Evolutionary conservation across 2,113 vertebrate species (phyloP).

Genomic region (Chrysochloris asiatica): DNA sequence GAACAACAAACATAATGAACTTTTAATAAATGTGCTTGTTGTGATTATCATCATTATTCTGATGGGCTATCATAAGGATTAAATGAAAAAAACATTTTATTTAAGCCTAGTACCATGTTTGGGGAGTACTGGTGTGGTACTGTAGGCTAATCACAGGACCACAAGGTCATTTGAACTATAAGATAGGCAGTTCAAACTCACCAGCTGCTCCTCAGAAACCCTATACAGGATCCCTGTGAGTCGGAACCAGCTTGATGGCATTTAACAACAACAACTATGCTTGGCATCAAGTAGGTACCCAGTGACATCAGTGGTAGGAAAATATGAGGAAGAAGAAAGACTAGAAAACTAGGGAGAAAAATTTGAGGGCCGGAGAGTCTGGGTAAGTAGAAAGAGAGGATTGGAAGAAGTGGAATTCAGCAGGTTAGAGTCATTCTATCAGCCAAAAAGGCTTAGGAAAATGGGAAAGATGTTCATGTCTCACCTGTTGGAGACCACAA

Average conservation of each 20-base stretch:
- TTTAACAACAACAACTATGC: neutral
- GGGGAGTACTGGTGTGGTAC: too few relatives aligned
- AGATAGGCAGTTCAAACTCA: too few relatives aligned
- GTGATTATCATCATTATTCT: neutral
- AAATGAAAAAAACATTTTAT: neutral
- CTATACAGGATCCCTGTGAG: too few relatives aligned
- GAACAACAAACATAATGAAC: neutral
- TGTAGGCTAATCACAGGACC: too few relatives aligned
- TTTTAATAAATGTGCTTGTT: neutral
- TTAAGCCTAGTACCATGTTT: too few relatives aligned
- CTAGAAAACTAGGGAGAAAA: neutral
- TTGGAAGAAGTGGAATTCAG: neutral
- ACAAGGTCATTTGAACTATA: too few relatives aligned
- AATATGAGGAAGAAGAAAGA: neutral
- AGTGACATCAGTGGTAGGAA: neutral
- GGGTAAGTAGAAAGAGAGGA: neutral
- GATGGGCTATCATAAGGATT: neutral
- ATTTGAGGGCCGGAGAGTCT: neutral
- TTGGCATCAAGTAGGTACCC: neutral
- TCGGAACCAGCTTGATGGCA: too few relatives aligned
- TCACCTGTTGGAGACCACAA: slow-evolving; percentile 84
- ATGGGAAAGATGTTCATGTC: neutral
- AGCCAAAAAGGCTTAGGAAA: neutral
- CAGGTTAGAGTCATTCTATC: neutral
- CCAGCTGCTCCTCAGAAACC: too few relatives aligned